phyloP scores from a whole-genome alignment of 2,113 vertebrate species.

The Labrus mixtus region DNA sequence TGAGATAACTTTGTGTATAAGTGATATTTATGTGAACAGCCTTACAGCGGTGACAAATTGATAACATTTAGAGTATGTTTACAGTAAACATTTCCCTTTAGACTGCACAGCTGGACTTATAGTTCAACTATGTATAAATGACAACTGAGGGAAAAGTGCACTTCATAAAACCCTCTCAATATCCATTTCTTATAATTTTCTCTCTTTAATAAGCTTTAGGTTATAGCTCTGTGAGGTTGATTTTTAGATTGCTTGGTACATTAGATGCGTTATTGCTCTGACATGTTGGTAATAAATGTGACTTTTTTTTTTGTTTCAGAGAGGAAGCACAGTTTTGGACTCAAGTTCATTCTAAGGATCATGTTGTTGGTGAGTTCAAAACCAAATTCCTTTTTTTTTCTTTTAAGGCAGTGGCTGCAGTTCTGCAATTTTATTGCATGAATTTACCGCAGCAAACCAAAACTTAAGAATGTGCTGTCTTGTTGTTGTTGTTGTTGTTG shows the following conservation, averaged over 20 bases:
- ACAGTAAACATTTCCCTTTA: not conserved
- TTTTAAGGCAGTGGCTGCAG: not conserved
- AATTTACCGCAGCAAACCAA: not conserved
- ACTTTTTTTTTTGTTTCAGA: conserved; percentile 55
- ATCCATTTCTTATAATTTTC: not conserved
- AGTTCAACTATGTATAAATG: not conserved
- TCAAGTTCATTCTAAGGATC: conserved; percentile 70
- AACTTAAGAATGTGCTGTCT: not conserved
- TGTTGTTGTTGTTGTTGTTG: conserved; percentile 24
- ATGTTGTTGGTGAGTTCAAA: conserved; percentile 69
- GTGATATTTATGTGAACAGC: not conserved
- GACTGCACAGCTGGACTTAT: not conserved
- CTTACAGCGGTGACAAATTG: not conserved
- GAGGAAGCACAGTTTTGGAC: conserved; percentile 78
- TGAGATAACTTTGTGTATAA: not conserved
- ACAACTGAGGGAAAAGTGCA: not conserved
- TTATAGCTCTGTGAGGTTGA: not conserved
- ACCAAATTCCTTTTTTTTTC: not conserved
- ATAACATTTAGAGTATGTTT: not conserved
- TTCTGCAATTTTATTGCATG: not conserved
- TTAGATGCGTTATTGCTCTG: not conserved
- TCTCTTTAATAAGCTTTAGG: not conserved
- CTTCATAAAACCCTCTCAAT: not conserved
- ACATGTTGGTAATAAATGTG: not conserved
- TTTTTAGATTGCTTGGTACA: not conserved